These are phyloP conservation scores for Pavo muticus DNA, from an alignment of 2,113 vertebrate genomes.

Conservation along the genomic window DNA sequence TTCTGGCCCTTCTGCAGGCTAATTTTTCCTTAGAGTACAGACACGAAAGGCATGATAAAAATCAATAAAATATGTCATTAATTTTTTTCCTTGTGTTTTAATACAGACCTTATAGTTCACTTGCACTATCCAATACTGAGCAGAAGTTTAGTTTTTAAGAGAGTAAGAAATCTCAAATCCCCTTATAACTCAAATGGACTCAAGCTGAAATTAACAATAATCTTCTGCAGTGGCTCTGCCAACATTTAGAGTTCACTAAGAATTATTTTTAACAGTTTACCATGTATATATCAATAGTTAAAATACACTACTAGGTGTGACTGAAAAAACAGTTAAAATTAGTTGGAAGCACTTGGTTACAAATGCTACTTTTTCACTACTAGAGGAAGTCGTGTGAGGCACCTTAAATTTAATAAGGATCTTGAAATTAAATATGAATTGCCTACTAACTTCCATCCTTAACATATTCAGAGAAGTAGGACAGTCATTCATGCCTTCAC, in stretches of 20 bases:
- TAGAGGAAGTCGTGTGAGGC: background rate
- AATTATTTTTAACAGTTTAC: constrained; percentile 26
- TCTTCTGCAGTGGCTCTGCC: background rate
- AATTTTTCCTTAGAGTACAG: background rate
- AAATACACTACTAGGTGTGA: constrained; percentile 2
- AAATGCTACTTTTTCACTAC: background rate
- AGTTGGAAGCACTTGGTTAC: background rate
- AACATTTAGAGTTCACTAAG: background rate
- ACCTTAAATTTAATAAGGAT: background rate
- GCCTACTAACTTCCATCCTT: background rate
- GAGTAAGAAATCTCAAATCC: background rate
- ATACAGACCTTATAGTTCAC: background rate
- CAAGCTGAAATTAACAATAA: background rate
- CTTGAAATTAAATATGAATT: background rate
- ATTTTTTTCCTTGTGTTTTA: background rate
- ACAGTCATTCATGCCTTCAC: background rate
- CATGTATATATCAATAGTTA: background rate
- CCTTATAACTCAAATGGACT: background rate
- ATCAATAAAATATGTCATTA: background rate
- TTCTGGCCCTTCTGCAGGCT: background rate
- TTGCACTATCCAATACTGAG: background rate
- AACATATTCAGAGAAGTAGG: background rate
- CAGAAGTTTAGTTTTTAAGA: background rate
- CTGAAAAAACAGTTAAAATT: constrained; percentile 28
- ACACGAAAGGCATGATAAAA: constrained; percentile 1